Percentiles rank a stretch among this genome's conserved stretches.
phyloP scores from a whole-genome alignment of 2,888 invertebrate species.

The Metacarcinus magister region DNA sequence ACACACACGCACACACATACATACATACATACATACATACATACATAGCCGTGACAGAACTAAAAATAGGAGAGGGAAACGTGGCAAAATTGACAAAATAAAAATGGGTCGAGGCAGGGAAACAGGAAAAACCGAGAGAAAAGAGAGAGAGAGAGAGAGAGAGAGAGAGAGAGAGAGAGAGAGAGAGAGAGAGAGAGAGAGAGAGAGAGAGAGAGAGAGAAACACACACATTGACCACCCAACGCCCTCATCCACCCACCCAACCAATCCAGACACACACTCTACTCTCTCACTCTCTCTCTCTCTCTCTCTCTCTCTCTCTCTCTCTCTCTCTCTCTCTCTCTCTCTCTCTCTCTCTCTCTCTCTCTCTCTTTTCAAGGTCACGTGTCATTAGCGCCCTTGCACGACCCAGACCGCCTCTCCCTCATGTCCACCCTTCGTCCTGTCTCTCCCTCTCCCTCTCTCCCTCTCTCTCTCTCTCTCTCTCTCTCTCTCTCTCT shows the following conservation, averaged over 20 bases:
- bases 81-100: no score
- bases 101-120: no score
- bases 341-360: background rate
- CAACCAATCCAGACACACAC: no score
- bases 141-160: constrained; percentile 59
- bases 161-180: constrained; percentile 57
- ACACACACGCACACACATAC: background rate
- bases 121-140: background rate
- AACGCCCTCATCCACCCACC: no score
- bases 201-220: no score
- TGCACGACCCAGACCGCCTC: background rate
- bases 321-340: constrained; percentile 53
- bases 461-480: constrained; percentile 31
- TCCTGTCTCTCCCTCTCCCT: background rate
- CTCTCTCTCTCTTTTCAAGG: background rate
- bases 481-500: constrained; percentile 52
- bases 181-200: background rate
- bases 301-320: constrained; percentile 63
- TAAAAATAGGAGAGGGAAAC: background rate
- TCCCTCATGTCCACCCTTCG: background rate
- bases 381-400: constrained; percentile 7
- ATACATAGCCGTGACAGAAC: background rate
- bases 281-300: background rate
- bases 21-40: constrained; percentile 26
- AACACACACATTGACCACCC: no score